Base-by-base conservation (phyloP, 1,140 invertebrate genomes). In the Drosophila kepulauana region DNA sequence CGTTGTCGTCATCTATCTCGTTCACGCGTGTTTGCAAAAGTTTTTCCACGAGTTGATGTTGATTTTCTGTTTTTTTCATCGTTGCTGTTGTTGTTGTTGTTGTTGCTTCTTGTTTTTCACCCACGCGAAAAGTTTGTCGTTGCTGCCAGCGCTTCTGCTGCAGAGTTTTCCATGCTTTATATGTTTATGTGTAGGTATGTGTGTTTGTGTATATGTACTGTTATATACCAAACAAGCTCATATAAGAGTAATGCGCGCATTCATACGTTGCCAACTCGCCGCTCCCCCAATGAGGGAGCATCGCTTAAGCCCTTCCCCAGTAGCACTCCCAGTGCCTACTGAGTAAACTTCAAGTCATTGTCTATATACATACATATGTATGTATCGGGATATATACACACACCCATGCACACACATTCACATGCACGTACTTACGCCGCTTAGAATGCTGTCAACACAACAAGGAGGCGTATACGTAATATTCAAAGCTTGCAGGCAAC, bases 71-170 rank as follows among this genome's bases (percentile, higher is more conserved):
- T 64, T 64, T 62, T 78, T 77, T 84, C 43, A 51, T 57, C 16
- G 5, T 56, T 54, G 38, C 13, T 45, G 25, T 25, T 52, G 33
- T 51, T 35, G 25, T 38, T 35, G 25, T 38, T 74, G 48, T 51
- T 35, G 25, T 38, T 74, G 48, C 69, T 68, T 61, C 64, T 81
- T 76, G 59, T 62, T 80, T 67, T 46, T 52, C 69, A 67, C 80
- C 85, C 84, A 75, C 84, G 71, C 76, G 70, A 80, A 88, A 87
- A 87, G 66, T 84, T 88, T 61, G 82, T 88, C 79, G 84, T 78
- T 79, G 68, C 64, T 59, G 70, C 30, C 46, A 51, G 46, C 59
- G 57, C 15, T 48, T n/a, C 56, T 61, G 67, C 64, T 65, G 77
- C 63, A 68, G 52, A 85, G 49, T 72, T 72, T 72, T 65, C 70